Evolutionary conservation across 1,140 invertebrate species (phyloP).

Genomic region (Listronotus oregonensis): DNA sequence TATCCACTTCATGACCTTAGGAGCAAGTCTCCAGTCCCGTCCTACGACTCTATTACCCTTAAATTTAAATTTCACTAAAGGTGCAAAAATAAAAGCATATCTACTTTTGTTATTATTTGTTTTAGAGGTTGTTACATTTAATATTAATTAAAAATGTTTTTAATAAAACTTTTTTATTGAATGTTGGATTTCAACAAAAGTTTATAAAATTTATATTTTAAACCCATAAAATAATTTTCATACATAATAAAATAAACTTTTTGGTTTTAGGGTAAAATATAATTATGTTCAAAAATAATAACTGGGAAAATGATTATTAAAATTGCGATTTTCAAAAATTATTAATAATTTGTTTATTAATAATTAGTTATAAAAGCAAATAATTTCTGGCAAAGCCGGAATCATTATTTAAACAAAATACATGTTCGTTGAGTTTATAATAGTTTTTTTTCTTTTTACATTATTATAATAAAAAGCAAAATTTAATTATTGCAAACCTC

Average conservation of each 20-base stretch:
- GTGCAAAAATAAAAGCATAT: too few species aligned
- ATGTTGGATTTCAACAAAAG: too few species aligned
- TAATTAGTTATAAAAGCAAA: slow-evolving; percentile 25
- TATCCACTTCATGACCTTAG: too few species aligned
- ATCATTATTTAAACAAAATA: slow-evolving; percentile 29
- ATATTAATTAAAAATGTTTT: too few species aligned
- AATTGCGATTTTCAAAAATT: slow-evolving; percentile 16
- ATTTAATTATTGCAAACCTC: slow-evolving; percentile 4
- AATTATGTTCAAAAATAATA: slow-evolving; percentile 13
- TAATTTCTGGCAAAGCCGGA: slow-evolving; percentile 19
- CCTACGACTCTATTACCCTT: too few species aligned
- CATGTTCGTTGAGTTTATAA: background rate
- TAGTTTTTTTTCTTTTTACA: slow-evolving; percentile 8
- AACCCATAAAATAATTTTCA: slow-evolving; percentile 14
- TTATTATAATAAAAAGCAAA: slow-evolving; percentile 14
- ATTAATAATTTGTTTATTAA: slow-evolving; percentile 21
- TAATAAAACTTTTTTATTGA: too few species aligned
- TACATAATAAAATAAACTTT: slow-evolving; percentile 14
- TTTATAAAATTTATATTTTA: too few species aligned
- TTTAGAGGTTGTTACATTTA: too few species aligned
- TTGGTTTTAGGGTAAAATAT: background rate
- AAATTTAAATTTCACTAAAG: too few species aligned
- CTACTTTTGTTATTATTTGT: too few species aligned
- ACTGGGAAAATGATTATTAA: slow-evolving; percentile 24
- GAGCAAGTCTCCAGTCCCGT: too few species aligned